These are phyloP conservation scores for Diorhabda sublineata DNA, from an alignment of 1,140 invertebrate species.

Conservation along the genomic window DNA sequence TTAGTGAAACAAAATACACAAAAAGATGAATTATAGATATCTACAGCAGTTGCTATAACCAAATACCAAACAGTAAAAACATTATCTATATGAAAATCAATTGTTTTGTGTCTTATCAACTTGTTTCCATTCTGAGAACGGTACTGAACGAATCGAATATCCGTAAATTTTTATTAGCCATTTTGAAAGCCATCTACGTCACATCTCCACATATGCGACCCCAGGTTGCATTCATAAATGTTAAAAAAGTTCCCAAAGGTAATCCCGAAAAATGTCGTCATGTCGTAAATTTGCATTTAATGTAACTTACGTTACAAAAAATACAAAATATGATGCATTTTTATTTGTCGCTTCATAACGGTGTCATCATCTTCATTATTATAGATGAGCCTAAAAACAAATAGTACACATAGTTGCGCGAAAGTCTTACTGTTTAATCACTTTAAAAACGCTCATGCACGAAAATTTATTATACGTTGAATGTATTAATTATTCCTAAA, in stretches of 20 bases:
- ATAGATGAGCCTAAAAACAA: too few relatives aligned
- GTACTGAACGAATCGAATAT: slow-evolving; percentile 23
- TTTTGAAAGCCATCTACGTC: slow-evolving; percentile 26
- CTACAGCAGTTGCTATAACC: too few relatives aligned
- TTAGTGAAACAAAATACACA: too few relatives aligned
- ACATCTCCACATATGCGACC: slow-evolving; percentile 29
- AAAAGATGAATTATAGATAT: too few relatives aligned
- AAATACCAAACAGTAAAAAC: too few relatives aligned
- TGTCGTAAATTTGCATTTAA: slow-evolving; percentile 17
- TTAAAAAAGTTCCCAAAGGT: slow-evolving; percentile 29
- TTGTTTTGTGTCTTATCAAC: too few relatives aligned
- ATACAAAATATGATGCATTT: slow-evolving; percentile 10
- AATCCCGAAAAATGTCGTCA: slow-evolving; percentile 27
- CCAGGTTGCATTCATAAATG: slow-evolving; percentile 33
- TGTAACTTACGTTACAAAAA: neutral
- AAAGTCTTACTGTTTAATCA: too few relatives aligned
- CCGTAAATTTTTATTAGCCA: slow-evolving; percentile 33
- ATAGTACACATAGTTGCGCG: too few relatives aligned
- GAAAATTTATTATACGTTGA: too few relatives aligned
- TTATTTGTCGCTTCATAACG: neutral
- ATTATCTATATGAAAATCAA: too few relatives aligned
- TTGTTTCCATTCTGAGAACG: neutral
- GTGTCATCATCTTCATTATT: neutral
- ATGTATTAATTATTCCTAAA: too few relatives aligned
- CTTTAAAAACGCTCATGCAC: too few relatives aligned